Evolutionary conservation across 2,797 vertebrate genomes (phyloP), one percentile per base, ranked within the genome.

Genomic region (Myotis findleyi): DNA sequence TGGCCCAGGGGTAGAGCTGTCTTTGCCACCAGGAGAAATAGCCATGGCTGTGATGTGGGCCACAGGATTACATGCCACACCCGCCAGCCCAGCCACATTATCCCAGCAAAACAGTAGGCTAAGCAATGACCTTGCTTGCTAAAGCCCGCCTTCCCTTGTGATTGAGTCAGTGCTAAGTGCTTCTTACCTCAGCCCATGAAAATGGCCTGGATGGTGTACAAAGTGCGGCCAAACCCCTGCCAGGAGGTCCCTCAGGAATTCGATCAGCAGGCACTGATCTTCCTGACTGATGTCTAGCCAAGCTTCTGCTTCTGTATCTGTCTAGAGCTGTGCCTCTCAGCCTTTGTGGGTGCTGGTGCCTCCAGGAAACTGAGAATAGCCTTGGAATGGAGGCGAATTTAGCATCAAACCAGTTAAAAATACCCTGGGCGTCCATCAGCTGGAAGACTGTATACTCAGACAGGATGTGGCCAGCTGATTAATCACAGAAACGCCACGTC

Each of bases 221-320:
- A 71, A 93, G 57, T n/a, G 57, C n/a, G 86, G 36, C 30, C n/a
- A 89, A 89, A 49, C 47, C 44, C 47, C 88, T 92, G 66, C 92
- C 66, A 57, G 66, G 81, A 49, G 11, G 73, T 62, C 69, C 25
- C 41, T 55, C 89, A 85, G 33, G 90, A 95, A 92, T 94, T 9
- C 82, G 84, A 96, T 95, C 87, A 49, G 71, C 38, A 59, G 64
- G 12, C 53, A 7, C 47, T 88, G 75, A 64, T 47, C 64, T 86
- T 82, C 41, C 69, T 93, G 87, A 72, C 44, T 92, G 84, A 96
- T 92, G 93, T 96, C 92, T 92, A 87, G 90, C 66, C 80, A 41
- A 59, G 62, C 87, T 96, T 88, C 95, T 96, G 93, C 96, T 96
- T 94, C 92, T 96, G 93, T 86, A 9, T 94, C 72, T 62, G 64